Evolutionary conservation across 2,888 invertebrate species (phyloP), one percentile per base, ranked within the genome.

Genomic region (Erebia aethiops): DNA sequence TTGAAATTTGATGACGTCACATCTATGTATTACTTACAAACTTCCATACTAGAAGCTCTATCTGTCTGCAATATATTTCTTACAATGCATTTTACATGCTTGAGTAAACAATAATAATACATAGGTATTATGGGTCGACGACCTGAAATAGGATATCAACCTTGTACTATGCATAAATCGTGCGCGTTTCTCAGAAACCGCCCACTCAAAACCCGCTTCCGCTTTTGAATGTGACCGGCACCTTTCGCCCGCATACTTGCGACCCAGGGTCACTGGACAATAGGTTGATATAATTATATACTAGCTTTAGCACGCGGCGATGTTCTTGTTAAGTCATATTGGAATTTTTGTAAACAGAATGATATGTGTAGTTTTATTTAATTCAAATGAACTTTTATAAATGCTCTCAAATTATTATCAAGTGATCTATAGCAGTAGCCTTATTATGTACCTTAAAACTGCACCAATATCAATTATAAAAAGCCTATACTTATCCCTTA

Each of bases 201-300:
- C 54, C 52, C 56, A 43, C 43, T 10, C 65, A 2, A 14, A 14
- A 65, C 57, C 71, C 82, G 82, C 83, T 78, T 54, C 70, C 80
- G 72, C 79, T 77, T 73, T 64, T 80, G 71, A 77, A 78, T 51
- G 46, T 69, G 71, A 43, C 64, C 74, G 21, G 62, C 21, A 75
- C 84, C 86, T 84, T 84, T 85, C 83, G 84, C 85, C 79, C 74
- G 77, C 89, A 89, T 88, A 86, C 89, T 85, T 73, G 68, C 68
- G 72, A 75, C 74, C 87, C 84, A 81, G 85, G 88, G 77, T 85
- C 80, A 78, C 82, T 82, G 84, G 82, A 83, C 82, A 76, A 80
- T 77, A 82, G 82, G 81, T 83, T 85, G 54, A 57, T 57, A 57
- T 26, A 57, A 26, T 54, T 10, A 82, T 83, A 81, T 79, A 74